A percentile compares a stretch with the other conserved stretches of the same genome.
Evolutionary conservation across 1,140 invertebrate species (phyloP).

Genomic region (Venturia canescens): DNA sequence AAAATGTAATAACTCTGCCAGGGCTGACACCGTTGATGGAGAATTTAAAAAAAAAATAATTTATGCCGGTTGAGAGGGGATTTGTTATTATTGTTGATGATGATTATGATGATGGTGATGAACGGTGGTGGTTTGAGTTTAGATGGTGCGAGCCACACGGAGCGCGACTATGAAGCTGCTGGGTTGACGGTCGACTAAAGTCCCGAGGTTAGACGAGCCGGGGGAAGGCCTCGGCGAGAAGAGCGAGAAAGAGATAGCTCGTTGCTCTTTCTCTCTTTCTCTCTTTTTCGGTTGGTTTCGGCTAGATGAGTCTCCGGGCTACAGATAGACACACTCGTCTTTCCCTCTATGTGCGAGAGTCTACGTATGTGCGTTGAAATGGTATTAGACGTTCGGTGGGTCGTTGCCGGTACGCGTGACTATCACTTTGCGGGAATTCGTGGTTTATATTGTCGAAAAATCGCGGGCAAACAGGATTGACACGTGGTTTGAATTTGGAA

Average conservation of each 20-base stretch:
- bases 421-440: conserved; percentile 19
- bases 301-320: conserved; percentile 23
- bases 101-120: conserved; percentile 19
- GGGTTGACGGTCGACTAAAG: conserved; percentile 33
- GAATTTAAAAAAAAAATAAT: not conserved
- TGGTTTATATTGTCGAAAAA: conserved; percentile 13
- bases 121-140: conserved; percentile 1
- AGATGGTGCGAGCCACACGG: conserved; percentile 21
- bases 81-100: conserved; percentile 14
- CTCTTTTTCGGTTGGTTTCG: conserved; percentile 14
- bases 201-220: conserved; percentile 23
- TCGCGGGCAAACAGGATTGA: conserved; percentile 15
- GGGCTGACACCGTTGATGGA: not conserved
- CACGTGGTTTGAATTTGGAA: conserved; percentile 25
- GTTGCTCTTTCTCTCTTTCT: conserved; percentile 32
- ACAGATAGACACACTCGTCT: conserved; percentile 6
- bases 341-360: not conserved
- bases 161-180: conserved; percentile 25
- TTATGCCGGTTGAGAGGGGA: not conserved
- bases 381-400: conserved; percentile 29
- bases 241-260: conserved; percentile 5
- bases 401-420: conserved; percentile 29
- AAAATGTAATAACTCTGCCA: not conserved
- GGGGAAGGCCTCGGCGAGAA: conserved; percentile 17
- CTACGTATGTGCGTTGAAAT: conserved; percentile 7